Percentiles rank a stretch among this genome's conserved stretches.
phyloP scores from a whole-genome alignment of 53 echinoderm and acorn worm genomes.

The Stichopus horrens region DNA sequence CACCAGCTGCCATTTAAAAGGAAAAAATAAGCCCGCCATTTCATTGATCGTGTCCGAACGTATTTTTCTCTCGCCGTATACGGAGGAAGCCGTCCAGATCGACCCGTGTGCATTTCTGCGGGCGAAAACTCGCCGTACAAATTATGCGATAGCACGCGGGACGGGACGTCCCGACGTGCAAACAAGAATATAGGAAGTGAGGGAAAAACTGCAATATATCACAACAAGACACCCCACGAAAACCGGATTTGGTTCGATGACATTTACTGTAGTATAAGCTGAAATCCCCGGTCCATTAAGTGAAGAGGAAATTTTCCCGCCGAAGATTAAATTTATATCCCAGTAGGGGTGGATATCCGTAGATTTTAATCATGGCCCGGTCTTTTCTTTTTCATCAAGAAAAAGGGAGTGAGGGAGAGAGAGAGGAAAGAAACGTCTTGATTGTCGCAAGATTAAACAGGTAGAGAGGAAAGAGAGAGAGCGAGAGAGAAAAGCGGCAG shows the following conservation, averaged over 20 bases:
- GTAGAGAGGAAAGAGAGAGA: not conserved
- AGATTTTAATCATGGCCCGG: not conserved
- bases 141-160: constrained; percentile 34
- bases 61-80: constrained; percentile 6
- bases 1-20: constrained; percentile 19
- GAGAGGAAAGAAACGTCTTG: not conserved
- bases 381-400: constrained; percentile 7
- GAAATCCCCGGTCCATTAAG: constrained; percentile 11
- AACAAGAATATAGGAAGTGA: not conserved
- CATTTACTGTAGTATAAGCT: constrained; percentile 3
- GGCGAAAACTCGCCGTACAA: constrained; percentile 13
- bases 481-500: constrained; percentile 5
- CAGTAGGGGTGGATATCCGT: constrained; percentile 19
- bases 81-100: constrained; percentile 9
- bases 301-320: constrained; percentile 1
- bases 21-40: not conserved
- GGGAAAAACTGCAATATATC: not conserved
- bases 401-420: not conserved
- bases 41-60: constrained; percentile 24
- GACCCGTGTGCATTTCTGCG: constrained; percentile 38
- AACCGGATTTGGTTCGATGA: not conserved
- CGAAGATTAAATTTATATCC: constrained; percentile 7
- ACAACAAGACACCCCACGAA: not conserved
- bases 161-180: constrained; percentile 46
- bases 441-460: constrained; percentile 26